Percentiles rank a stretch among this genome's conserved stretches.
phyloP scores from a whole-genome alignment of 2,113 vertebrate genomes.

The Carassius gibelio region DNA sequence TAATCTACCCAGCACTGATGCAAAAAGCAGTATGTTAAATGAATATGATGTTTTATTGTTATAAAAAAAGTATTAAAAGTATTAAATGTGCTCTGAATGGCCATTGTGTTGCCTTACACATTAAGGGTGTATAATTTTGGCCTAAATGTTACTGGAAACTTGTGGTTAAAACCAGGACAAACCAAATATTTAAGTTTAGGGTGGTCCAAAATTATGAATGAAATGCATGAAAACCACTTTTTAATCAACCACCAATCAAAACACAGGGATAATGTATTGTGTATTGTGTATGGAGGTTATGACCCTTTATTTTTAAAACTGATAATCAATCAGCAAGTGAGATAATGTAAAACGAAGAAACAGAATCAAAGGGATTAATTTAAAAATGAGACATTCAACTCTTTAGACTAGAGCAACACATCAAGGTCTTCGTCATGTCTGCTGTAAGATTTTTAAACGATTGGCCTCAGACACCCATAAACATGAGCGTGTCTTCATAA shows the following conservation, averaged over 20 bases:
- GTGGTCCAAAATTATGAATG: not conserved
- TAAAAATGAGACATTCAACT: not conserved
- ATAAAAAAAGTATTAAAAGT: not conserved
- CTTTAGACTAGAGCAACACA: not conserved
- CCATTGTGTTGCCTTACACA: not conserved
- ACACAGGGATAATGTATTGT: not conserved
- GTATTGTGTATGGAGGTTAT: not conserved
- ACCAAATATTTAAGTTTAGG: not conserved
- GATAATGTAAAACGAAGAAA: no score
- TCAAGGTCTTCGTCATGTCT: not conserved
- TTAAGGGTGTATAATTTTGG: not conserved
- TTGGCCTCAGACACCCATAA: conserved; percentile 11
- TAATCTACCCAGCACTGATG: not conserved
- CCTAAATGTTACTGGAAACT: not conserved
- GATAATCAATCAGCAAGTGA: not conserved
- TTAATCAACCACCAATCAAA: not conserved
- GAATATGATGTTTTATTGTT: not conserved
- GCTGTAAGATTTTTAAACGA: not conserved
- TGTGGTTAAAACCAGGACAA: not conserved
- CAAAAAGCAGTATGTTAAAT: not conserved
- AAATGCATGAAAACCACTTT: not conserved
- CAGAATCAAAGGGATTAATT: no score
- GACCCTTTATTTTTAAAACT: not conserved
- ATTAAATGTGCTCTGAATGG: not conserved
- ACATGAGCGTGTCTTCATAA: not conserved